A percentile compares a stretch with the other conserved stretches of the same genome.
phyloP scores from a whole-genome alignment of 2,888 invertebrate species.

The Anthophora plumipes region DNA sequence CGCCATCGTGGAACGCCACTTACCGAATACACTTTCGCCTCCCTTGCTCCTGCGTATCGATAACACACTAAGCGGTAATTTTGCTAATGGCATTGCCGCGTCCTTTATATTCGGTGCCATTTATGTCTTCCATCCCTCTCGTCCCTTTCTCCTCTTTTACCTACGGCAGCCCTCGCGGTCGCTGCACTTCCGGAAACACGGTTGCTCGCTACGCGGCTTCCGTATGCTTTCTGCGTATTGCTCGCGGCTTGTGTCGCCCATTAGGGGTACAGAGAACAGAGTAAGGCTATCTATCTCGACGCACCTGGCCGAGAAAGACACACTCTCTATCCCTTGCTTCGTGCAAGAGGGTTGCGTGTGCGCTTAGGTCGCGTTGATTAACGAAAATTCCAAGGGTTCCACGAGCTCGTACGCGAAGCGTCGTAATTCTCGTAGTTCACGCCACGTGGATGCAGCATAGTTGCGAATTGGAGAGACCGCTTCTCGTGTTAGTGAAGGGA shows the following conservation, averaged over 20 bases:
- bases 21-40: constrained; percentile 36
- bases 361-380: not conserved
- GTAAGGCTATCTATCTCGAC: not conserved
- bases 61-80: constrained; percentile 81
- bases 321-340: not conserved
- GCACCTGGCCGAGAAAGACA: constrained; percentile 9
- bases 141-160: not conserved
- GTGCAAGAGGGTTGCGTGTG: not conserved
- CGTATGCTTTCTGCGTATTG: not conserved
- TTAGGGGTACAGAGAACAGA: not conserved
- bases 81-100: constrained; percentile 81
- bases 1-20: constrained; percentile 32
- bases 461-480: not conserved
- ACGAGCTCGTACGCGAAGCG: not conserved
- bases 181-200: constrained; percentile 34
- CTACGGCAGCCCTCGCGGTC: constrained; percentile 21
- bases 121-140: constrained; percentile 54
- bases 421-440: not conserved
- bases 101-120: constrained; percentile 74
- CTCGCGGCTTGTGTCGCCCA: not conserved
- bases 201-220: constrained; percentile 11
- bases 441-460: not conserved
- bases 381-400: constrained; percentile 12
- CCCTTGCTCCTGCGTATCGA: constrained; percentile 73
- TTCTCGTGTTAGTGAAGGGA: not conserved